Evolutionary conservation across 1,140 invertebrate genomes (phyloP), one percentile per base, ranked within the genome.

Genomic region (Doryteuthis pealeii): DNA sequence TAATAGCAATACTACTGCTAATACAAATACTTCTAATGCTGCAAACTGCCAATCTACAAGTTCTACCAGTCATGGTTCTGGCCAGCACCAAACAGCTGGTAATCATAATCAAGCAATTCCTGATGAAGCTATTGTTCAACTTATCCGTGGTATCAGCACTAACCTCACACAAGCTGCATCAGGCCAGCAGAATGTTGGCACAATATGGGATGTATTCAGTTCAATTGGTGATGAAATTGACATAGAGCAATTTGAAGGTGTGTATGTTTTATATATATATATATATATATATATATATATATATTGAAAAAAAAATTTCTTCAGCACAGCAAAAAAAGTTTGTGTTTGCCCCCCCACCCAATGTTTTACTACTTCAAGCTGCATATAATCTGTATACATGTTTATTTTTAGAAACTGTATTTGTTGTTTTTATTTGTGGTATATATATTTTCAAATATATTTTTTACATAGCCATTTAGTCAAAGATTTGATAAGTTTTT

Each of bases 161-260:
- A 76, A 81, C 31, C 75, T 85, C 43, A 73, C 79, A 1, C 78
- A 81, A 33, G 79, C 82, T n/a, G 81, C 82, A 4, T 28, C 78
- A 1, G 85, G 85, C 26, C 79, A 81, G 40, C 77, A 77, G 43
- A 73, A 81, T 18, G 69, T 69, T 30, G 77, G 80, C 28, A 89
- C 89, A 28, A 84, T 90, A 45, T 85, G 89, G 22, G 84, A 89
- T 68, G 87, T 90, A 33, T 76, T 90, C n/a, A 81, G 85, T 65
- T 83, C 75, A 72, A 79, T 87, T 12, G 83, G 83, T 15, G 77
- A 83, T 22, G 76, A 70, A 22, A 79, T 81, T 35, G 78, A 79
- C 62, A 75, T 83, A n/a, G 67, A 76, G 26, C 78, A 78, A 77
- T 89, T 88, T 54, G 88, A 89, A 85, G 86, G 85, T 86, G 77